These are phyloP conservation scores for Crypturellus undulatus DNA, from an alignment of 2,113 vertebrate species.

Conservation along the genomic window DNA sequence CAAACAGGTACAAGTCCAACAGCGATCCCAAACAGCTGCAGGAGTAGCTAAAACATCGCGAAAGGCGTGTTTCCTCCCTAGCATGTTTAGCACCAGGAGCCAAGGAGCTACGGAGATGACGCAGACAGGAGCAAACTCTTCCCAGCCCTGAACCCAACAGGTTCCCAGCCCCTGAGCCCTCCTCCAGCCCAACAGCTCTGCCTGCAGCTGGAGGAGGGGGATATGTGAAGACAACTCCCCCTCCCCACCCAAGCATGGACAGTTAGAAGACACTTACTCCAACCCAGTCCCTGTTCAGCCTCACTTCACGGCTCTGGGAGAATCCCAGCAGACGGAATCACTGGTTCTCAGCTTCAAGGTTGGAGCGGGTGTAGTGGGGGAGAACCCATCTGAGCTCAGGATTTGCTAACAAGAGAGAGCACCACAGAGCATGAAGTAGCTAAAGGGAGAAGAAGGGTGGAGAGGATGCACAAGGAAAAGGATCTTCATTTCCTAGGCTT, in stretches of 20 bases:
- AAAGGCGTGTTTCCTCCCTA: background rate
- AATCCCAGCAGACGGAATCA: background rate
- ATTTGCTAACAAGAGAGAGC: background rate
- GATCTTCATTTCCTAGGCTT: conserved; percentile 2
- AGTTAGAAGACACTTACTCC: background rate
- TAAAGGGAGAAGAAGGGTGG: background rate
- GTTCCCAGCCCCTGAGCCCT: background rate
- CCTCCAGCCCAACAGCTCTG: background rate
- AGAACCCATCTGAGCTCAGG: background rate
- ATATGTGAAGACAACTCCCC: background rate
- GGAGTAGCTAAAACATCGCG: background rate
- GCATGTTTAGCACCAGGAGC: background rate
- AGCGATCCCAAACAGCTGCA: background rate
- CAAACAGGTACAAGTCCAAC: background rate
- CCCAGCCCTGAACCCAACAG: background rate
- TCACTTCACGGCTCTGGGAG: background rate
- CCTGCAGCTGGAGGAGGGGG: background rate
- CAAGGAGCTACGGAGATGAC: background rate
- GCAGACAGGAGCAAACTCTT: background rate
- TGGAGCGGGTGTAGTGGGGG: background rate
- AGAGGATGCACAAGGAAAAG: background rate
- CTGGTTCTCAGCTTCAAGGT: background rate
- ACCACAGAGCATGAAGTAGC: background rate
- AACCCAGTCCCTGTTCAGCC: background rate
- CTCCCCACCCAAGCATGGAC: background rate